Evolutionary conservation across 2,888 invertebrate genomes (phyloP).

Genomic region (Hirtodrosophila trivittata): DNA sequence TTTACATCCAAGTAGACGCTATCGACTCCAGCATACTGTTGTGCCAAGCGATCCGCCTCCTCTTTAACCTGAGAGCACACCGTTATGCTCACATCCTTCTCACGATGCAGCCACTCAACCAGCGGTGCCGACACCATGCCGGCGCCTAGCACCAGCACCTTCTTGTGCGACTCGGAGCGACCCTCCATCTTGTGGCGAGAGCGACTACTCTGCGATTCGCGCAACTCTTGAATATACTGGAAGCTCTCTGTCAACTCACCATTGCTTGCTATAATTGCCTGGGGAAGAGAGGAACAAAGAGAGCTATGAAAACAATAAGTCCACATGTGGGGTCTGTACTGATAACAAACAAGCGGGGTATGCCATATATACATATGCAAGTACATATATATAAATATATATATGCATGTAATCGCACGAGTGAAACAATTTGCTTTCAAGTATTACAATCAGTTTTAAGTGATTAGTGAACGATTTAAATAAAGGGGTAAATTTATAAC

Average conservation of each 20-base stretch:
- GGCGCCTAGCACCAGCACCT: constrained; percentile 96
- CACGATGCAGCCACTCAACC: constrained; percentile 95
- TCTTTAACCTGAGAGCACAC: constrained; percentile 94
- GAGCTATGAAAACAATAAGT: constrained; percentile 3
- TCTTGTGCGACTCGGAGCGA: constrained; percentile 86
- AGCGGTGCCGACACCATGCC: constrained; percentile 97
- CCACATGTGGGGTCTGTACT: background rate
- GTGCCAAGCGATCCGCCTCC: constrained; percentile 93
- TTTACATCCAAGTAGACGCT: constrained; percentile 93
- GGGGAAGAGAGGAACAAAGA: constrained; percentile 33
- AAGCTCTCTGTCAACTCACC: constrained; percentile 95
- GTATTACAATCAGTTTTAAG: too few relatives aligned
- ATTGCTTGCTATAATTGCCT: constrained; percentile 98
- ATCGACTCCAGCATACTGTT: constrained; percentile 90
- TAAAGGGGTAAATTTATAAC: too few relatives aligned
- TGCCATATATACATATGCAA: too few relatives aligned
- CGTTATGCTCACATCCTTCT: constrained; percentile 91
- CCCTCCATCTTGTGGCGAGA: constrained; percentile 90
- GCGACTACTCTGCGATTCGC: constrained; percentile 87
- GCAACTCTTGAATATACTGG: constrained; percentile 96
- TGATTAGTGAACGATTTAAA: too few relatives aligned
- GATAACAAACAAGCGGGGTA: constrained; percentile 13
- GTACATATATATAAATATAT: too few relatives aligned
- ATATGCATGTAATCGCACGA: too few relatives aligned
- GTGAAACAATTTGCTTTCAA: too few relatives aligned